Percentiles rank a stretch among this genome's conserved stretches.
Conservation (phyloP, 2,797 vertebrate species). For the Galagoides demidoff region DNA sequence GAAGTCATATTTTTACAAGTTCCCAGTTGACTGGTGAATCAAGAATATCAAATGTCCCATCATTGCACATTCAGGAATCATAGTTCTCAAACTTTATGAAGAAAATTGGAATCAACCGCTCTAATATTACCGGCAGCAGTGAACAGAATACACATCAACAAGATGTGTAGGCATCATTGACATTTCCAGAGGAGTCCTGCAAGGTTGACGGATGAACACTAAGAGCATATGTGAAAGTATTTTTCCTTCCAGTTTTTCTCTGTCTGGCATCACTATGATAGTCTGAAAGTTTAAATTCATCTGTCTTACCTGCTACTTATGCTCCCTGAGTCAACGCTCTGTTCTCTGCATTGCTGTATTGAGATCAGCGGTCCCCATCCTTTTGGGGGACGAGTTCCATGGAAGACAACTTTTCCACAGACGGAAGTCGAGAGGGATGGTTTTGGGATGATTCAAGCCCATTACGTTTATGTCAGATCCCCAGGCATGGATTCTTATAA, state of each 20-base stretch:
- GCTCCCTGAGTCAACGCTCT: background rate
- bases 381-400: background rate
- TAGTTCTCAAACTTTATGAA: conserved; percentile 16
- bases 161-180: background rate
- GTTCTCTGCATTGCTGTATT: background rate
- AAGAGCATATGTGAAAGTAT: background rate
- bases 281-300: background rate
- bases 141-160: background rate
- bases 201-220: background rate
- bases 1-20: background rate
- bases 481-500: too few relatives aligned
- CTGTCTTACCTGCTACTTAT: background rate
- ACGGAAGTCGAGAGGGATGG: too few relatives aligned
- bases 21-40: background rate
- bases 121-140: background rate
- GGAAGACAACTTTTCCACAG: background rate
- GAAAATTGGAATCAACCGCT: background rate
- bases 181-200: background rate
- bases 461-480: too few relatives aligned
- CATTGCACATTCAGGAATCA: conserved; percentile 22
- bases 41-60: background rate
- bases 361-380: background rate
- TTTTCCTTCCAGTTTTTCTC: background rate
- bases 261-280: background rate
- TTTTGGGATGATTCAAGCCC: too few relatives aligned